phyloP scores from a whole-genome alignment of 2,113 vertebrate genomes.

The Mormoops blainvillei region DNA sequence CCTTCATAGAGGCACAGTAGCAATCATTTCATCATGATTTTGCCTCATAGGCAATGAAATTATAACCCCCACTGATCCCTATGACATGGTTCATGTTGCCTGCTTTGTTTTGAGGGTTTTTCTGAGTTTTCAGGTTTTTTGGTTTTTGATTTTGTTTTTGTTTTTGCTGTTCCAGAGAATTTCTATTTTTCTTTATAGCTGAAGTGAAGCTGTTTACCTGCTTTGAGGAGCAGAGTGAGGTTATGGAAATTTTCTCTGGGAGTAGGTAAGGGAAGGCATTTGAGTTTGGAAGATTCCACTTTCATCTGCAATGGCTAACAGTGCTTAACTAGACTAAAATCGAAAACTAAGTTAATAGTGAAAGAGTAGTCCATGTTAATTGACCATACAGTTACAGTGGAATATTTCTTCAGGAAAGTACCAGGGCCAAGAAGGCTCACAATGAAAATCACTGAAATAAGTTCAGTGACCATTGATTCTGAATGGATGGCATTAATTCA shows the following conservation, averaged over 20 bases:
- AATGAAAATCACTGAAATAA: constrained; percentile 42
- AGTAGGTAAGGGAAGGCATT: neutral
- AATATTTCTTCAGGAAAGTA: constrained; percentile 37
- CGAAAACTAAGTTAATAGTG: constrained; percentile 12
- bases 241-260: neutral
- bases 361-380: constrained; percentile 22
- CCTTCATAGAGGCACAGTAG: neutral
- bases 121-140: neutral
- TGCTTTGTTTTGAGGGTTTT: neutral
- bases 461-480: constrained; percentile 32
- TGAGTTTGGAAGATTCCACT: neutral
- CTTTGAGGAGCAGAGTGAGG: neutral
- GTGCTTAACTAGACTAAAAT: constrained; percentile 26
- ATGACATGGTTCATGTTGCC: neutral
- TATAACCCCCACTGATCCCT: neutral
- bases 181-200: neutral
- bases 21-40: neutral
- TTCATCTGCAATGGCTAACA: constrained; percentile 25
- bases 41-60: neutral
- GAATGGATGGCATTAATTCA: constrained; percentile 42
- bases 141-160: neutral
- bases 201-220: neutral
- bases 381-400: neutral
- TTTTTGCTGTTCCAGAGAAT: neutral
- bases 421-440: neutral